phyloP scores from a whole-genome alignment of 2,113 vertebrate species.

The Sphaerodactylus townsendi region DNA sequence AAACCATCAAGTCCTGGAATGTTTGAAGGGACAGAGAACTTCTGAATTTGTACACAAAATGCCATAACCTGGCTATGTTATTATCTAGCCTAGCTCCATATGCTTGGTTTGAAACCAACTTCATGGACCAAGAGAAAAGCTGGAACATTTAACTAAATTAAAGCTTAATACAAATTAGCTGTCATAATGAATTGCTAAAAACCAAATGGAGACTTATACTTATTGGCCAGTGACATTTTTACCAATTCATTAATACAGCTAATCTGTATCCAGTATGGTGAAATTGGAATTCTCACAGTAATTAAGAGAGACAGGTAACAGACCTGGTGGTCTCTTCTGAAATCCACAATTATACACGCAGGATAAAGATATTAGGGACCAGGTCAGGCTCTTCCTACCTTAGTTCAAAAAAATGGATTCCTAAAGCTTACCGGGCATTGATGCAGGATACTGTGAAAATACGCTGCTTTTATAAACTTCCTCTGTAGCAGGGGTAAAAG shows the following conservation, averaged over 20 bases:
- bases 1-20: too few relatives aligned
- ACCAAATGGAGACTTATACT: too few relatives aligned
- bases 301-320: not conserved
- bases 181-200: too few relatives aligned
- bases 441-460: conserved; percentile 68
- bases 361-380: not conserved
- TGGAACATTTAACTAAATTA: not conserved
- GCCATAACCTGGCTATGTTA: too few relatives aligned
- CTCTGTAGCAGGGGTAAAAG: conserved; percentile 74
- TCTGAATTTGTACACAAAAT: too few relatives aligned
- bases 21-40: too few relatives aligned
- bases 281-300: not conserved
- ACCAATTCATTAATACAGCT: not conserved
- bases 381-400: too few relatives aligned
- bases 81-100: not conserved
- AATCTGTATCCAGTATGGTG: not conserved
- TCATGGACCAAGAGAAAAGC: not conserved
- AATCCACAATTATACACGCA: too few relatives aligned
- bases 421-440: conserved; percentile 75
- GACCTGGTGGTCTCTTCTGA: not conserved
- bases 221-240: not conserved
- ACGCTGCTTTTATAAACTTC: conserved; percentile 57
- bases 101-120: not conserved
- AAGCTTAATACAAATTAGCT: too few relatives aligned
- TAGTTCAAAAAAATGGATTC: not conserved